Conservation (phyloP, 2,113 vertebrate species). For the Macrotus californicus region DNA sequence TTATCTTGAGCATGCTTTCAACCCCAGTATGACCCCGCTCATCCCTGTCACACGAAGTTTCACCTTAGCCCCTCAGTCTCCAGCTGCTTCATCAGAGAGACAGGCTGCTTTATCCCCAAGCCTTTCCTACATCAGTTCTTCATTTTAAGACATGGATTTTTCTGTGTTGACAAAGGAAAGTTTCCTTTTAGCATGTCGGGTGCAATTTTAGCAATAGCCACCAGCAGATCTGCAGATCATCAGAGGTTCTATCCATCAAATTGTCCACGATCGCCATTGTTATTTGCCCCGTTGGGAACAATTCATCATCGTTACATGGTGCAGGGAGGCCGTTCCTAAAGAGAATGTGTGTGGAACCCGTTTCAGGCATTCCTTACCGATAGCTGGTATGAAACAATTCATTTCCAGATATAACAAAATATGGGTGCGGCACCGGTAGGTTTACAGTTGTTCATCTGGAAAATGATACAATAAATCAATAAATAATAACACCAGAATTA, state of each 20-base stretch:
- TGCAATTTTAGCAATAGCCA: not conserved
- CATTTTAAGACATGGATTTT: not conserved
- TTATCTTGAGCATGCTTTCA: not conserved
- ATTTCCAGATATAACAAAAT: not conserved
- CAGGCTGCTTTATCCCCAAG: not conserved
- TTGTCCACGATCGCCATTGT: not conserved
- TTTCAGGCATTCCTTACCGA: not conserved
- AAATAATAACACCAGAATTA: not conserved
- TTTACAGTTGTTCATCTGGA: not conserved
- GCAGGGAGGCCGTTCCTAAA: not conserved
- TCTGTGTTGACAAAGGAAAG: not conserved
- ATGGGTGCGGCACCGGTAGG: not conserved
- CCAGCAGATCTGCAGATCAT: not conserved
- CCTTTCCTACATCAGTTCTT: not conserved
- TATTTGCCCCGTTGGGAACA: not conserved
- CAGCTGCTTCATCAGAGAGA: not conserved
- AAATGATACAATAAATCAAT: not conserved
- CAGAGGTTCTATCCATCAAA: not conserved
- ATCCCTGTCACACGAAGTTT: accelerated
- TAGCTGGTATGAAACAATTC: not conserved
- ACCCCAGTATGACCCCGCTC: accelerated
- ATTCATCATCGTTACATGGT: slow-evolving; percentile 38
- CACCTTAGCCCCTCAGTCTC: not conserved
- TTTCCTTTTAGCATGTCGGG: not conserved
- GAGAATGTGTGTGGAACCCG: not conserved